Base-by-base conservation (phyloP, 1,140 invertebrate genomes). In the Pseudomyrmex concolor region DNA sequence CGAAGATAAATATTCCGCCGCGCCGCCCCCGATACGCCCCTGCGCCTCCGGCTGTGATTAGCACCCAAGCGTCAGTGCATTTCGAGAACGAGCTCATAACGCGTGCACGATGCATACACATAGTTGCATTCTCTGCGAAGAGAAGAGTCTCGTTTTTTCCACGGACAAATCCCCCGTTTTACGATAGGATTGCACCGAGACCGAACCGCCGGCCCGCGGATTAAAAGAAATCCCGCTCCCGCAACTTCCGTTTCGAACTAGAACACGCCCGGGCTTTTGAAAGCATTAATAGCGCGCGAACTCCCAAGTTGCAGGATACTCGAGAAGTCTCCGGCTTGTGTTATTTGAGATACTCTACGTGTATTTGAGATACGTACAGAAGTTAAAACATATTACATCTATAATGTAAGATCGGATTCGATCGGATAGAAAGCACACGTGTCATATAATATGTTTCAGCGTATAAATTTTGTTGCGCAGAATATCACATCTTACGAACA, bases 11-110 rank as follows among this genome's bases (percentile, higher is more conserved):
- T 76, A 71, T 64, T 71, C 83, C 34, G 66, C 57, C 48, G 13
- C 25, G 50, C 84, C 83, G 66, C 51, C 84, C 72, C 74, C 83
- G 83, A 78, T 86, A 86, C 72, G 84, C 84, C 66, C 67, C 77
- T 72, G 54, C 50, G 13, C 68, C 48, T 81, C 60, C 22, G 62
- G 60, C 77, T 67, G 62, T 82, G 77, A 84, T 84, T 82, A 82
- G 67, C 57, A 72, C 76, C 60, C 68, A 80, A 80, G 76, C 76
- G 67, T 82, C 68, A 66, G 78, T 66, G 68, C 62, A 67, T 84
- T 82, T 82, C 78, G 77, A 81, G 83, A 73, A 71, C 83, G 54
- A 84, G 76, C 50, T 76, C 76, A 84, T 72, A 68, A 54, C 66
- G 66, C 50, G 43, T 71, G 43, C 76, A 80, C 57, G 15, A 50